These are phyloP conservation scores for Chironomus tepperi DNA, from an alignment of 1,140 invertebrate genomes.

Conservation along the genomic window DNA sequence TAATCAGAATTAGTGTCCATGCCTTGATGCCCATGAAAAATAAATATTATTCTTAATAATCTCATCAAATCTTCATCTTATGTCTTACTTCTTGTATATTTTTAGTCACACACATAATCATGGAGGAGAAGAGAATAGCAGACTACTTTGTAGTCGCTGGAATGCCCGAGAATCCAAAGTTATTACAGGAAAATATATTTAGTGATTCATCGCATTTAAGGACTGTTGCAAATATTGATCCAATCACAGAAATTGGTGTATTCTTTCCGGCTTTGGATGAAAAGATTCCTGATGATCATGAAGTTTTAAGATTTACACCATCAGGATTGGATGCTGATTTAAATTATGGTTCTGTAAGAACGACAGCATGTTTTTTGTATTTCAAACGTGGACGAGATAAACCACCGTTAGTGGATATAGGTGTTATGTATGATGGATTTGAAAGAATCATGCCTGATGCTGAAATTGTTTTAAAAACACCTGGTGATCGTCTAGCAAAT, in stretches of 20 bases:
- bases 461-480: slow-evolving; percentile 79
- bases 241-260: slow-evolving; percentile 89
- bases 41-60: too few species aligned
- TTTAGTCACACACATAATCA: slow-evolving; percentile 35
- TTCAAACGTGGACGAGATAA: slow-evolving; percentile 85
- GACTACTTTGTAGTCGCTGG: slow-evolving; percentile 98
- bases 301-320: slow-evolving; percentile 77
- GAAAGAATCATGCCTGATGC: slow-evolving; percentile 90
- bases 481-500: slow-evolving; percentile 81
- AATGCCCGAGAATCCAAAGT: slow-evolving; percentile 68
- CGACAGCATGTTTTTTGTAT: slow-evolving; percentile 88
- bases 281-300: slow-evolving; percentile 68
- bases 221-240: slow-evolving; percentile 59
- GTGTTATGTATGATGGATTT: slow-evolving; percentile 86
- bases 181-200: slow-evolving; percentile 70
- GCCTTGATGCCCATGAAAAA: too few species aligned
- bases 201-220: slow-evolving; percentile 73
- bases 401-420: slow-evolving; percentile 95
- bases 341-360: slow-evolving; percentile 92
- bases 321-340: slow-evolving; percentile 82
- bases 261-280: slow-evolving; percentile 87
- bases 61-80: too few species aligned
- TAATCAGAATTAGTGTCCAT: too few species aligned
- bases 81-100: too few species aligned
- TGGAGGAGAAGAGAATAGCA: slow-evolving; percentile 74